Conservation (phyloP, 2,113 vertebrate genomes). For the Gymnocephalus cernua region DNA sequence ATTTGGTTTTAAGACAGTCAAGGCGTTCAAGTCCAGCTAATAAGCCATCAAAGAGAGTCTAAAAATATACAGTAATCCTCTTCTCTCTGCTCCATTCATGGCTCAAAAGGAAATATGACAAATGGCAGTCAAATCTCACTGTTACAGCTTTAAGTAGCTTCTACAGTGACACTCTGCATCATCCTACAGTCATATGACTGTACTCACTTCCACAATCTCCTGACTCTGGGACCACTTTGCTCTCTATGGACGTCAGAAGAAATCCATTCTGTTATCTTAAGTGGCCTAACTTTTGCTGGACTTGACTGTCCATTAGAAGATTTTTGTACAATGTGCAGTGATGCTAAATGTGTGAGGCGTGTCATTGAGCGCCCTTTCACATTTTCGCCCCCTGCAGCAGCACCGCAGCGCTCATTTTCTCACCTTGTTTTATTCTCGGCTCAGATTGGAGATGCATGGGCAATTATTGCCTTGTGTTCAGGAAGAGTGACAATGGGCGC, state of each 20-base stretch:
- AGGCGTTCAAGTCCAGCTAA: constrained; percentile 63
- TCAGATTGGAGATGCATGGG: constrained; percentile 63
- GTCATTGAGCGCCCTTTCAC: constrained; percentile 71
- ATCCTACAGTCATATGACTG: constrained; percentile 19
- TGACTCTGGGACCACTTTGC: not conserved
- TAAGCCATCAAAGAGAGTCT: constrained; percentile 70
- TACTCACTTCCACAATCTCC: constrained; percentile 14
- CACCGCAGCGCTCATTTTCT: constrained; percentile 62
- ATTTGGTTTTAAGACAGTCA: constrained; percentile 60
- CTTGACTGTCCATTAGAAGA: constrained; percentile 18
- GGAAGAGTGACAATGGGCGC: constrained; percentile 61
- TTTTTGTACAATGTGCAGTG: constrained; percentile 7
- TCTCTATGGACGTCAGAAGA: not conserved
- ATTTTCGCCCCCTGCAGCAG: constrained; percentile 35
- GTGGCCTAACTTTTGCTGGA: not conserved
- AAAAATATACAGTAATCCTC: constrained; percentile 69
- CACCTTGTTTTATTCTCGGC: constrained; percentile 73
- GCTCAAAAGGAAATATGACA: constrained; percentile 62
- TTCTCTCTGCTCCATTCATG: constrained; percentile 61
- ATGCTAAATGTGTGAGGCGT: constrained; percentile 54
- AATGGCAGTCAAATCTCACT: constrained; percentile 56
- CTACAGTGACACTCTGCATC: constrained; percentile 31
- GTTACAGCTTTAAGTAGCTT: constrained; percentile 61
- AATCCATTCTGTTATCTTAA: constrained; percentile 19
- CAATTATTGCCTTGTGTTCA: constrained; percentile 69